Evolutionary conservation across 1,140 invertebrate genomes (phyloP).

Genomic region (Wasmannia auropunctata): DNA sequence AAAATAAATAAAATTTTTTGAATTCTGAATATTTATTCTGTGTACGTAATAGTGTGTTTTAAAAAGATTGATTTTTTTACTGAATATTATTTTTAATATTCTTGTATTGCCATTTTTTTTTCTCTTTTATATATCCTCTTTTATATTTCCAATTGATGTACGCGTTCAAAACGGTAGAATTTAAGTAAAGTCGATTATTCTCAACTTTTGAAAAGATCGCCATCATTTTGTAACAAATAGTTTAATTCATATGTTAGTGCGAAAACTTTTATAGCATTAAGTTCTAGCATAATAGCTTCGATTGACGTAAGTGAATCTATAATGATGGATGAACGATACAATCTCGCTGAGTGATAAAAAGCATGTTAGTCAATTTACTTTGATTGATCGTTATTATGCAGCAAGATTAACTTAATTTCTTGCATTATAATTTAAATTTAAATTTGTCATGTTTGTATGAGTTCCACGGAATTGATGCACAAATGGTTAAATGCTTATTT

Average conservation of each 20-base stretch:
- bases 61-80: not conserved
- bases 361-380: not conserved
- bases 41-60: not conserved
- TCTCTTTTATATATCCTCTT: not conserved
- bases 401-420: not conserved
- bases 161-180: not conserved
- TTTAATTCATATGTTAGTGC: not conserved
- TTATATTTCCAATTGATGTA: not conserved
- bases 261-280: not conserved
- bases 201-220: not conserved
- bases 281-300: not conserved
- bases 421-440: not conserved
- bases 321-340: conserved; percentile 9
- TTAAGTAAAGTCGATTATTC: not conserved
- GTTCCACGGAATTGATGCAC: not conserved
- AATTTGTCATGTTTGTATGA: not conserved
- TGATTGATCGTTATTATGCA: not conserved
- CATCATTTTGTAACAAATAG: not conserved
- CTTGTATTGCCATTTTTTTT: not conserved
- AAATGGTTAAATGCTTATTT: not conserved
- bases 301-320: not conserved
- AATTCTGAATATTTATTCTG: not conserved
- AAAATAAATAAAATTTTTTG: not conserved
- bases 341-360: not conserved
- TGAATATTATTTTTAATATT: not conserved